Evolutionary conservation across 2,113 vertebrate species (phyloP), one percentile per base, ranked within the genome.

Genomic region (Malurus alboscapulatus): DNA sequence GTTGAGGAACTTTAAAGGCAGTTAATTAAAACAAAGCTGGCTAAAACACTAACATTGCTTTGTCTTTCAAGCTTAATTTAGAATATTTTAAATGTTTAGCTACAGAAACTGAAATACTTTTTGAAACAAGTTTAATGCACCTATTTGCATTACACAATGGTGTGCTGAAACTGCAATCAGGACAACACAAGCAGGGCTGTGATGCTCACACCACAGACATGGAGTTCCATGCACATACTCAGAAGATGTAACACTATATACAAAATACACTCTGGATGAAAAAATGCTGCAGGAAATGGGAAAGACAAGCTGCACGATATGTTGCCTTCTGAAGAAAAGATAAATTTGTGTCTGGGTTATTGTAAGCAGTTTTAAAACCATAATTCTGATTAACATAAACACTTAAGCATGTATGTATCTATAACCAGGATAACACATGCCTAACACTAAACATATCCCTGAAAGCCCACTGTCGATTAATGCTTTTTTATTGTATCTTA

Each of bases 311-410:
- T 80, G 87, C 27, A 62, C 67, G 72, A 51, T 32, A 92, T 16
- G 21, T 16, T 16, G 55, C 17, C 51, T 80, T 71, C 63, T 61
- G 63, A 80, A 84, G 63, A 74, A 79, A 79, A 44, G 34, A 87
- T 59, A 59, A 55, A 91, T 82, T 25, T 82, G 65, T 72, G 85
- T 88, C 87, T 92, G 90, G 81, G 59, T 93, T 89, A 93, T 4
- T 59, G 44, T 20, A 87, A 89, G 59, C 42, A 74, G 25, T 88
- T 79, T 48, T 27, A 74, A 93, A 91, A 59, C 40, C 8, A 1
- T 85, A 61, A 81, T 62, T 91, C 62, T 81, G 54, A 84, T 85
- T 82, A 91, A 81, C 66, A 88, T 77, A 84, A 91, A 80, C 87
- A 77, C 84, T 91, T 58, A 27, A 62, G 84, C 50, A 75, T 22